Conservation (phyloP, 2,113 vertebrate genomes). For the Grantiella picta region DNA sequence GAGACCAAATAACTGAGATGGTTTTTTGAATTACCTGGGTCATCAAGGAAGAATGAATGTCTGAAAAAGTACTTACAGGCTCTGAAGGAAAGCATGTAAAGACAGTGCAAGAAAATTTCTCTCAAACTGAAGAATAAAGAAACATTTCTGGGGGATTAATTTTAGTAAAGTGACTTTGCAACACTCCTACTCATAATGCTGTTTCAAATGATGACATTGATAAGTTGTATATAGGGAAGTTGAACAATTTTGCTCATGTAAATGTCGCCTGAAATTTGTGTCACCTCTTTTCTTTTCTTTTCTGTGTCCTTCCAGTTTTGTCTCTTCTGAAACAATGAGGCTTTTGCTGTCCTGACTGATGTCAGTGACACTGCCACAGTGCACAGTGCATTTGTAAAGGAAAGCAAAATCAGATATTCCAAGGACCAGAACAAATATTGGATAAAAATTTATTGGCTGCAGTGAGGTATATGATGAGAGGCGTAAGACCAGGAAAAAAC, state of each 20-base stretch:
- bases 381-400: background rate
- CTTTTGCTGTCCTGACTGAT: background rate
- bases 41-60: background rate
- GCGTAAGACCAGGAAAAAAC: background rate
- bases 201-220: background rate
- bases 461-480: slow-evolving; percentile 30
- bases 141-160: background rate
- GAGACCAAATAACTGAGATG: background rate
- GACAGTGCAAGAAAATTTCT: background rate
- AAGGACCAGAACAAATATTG: background rate
- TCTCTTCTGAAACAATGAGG: background rate
- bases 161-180: background rate
- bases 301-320: background rate
- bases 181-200: background rate
- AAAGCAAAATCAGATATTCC: background rate
- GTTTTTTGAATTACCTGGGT: background rate
- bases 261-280: background rate
- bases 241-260: background rate
- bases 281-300: background rate
- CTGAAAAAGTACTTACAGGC: background rate
- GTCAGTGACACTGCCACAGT: background rate
- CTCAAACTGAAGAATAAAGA: background rate
- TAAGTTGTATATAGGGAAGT: background rate
- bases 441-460: slow-evolving; percentile 49
- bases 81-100: background rate